Evolutionary conservation across 2,113 vertebrate genomes (phyloP).

Genomic region (Nothobranchius furzeri): DNA sequence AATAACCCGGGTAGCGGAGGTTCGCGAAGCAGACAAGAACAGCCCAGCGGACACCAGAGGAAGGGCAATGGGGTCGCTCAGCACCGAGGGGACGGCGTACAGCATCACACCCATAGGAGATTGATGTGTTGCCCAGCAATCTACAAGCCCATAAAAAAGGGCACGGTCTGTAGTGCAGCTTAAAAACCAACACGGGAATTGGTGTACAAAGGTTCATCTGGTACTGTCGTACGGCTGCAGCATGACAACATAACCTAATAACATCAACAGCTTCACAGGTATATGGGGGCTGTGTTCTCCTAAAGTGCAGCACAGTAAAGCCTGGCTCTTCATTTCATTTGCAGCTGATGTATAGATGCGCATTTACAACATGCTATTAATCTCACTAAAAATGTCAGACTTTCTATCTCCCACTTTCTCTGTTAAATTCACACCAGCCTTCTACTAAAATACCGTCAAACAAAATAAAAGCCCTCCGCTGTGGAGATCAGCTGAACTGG

Average conservation of each 20-base stretch:
- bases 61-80: slow-evolving; percentile 74
- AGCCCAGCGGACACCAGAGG: slow-evolving; percentile 64
- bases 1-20: slow-evolving; percentile 75
- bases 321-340: slow-evolving; percentile 29
- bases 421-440: slow-evolving; percentile 21
- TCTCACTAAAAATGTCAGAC: slow-evolving; percentile 11
- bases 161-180: slow-evolving; percentile 63
- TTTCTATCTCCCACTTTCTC: slow-evolving; percentile 13
- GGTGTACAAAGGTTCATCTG: slow-evolving; percentile 69
- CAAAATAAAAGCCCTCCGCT: not conserved
- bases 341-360: slow-evolving; percentile 8
- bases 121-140: slow-evolving; percentile 78
- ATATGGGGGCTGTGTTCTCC: slow-evolving; percentile 5
- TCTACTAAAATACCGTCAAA: slow-evolving; percentile 14
- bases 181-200: slow-evolving; percentile 76
- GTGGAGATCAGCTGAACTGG: not conserved
- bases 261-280: slow-evolving; percentile 47
- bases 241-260: slow-evolving; percentile 63
- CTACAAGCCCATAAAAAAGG: slow-evolving; percentile 74
- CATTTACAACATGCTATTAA: slow-evolving; percentile 5
- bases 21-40: slow-evolving; percentile 72
- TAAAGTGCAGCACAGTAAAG: slow-evolving; percentile 6
- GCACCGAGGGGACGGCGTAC: slow-evolving; percentile 51
- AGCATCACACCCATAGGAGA: slow-evolving; percentile 63
- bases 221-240: slow-evolving; percentile 69